Evolutionary conservation across 2,113 vertebrate species (phyloP).

Genomic region (Caranx melampygus): DNA sequence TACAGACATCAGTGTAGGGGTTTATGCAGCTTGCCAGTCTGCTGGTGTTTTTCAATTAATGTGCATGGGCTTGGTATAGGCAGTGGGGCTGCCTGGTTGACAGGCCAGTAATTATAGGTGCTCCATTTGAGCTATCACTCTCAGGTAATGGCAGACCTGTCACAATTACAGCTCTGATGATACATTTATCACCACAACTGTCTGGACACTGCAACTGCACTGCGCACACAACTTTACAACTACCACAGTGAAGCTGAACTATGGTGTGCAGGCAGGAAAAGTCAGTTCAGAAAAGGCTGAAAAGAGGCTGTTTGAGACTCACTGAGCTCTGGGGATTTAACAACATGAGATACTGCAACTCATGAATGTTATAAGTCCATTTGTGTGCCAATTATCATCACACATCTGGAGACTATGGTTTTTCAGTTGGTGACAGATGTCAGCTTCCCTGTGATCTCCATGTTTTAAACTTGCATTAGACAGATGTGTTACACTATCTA

Average conservation of each 20-base stretch:
- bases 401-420: constrained; percentile 31
- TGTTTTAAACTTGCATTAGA: constrained; percentile 3
- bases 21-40: constrained; percentile 69
- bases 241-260: not conserved
- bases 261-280: not conserved
- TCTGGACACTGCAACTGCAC: constrained; percentile 43
- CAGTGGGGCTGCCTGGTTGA: constrained; percentile 48
- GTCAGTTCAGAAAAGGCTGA: not conserved
- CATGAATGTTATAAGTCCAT: constrained; percentile 12
- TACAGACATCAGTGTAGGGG: constrained; percentile 22
- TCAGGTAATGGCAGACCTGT: constrained; percentile 73
- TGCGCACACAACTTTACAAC: constrained; percentile 8
- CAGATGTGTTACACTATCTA: constrained; percentile 33
- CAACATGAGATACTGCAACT: constrained; percentile 7
- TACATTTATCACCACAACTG: constrained; percentile 65
- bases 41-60: constrained; percentile 71
- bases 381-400: constrained; percentile 31
- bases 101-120: constrained; percentile 79
- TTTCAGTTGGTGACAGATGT: constrained; percentile 31
- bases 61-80: constrained; percentile 30
- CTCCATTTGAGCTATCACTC: constrained; percentile 70
- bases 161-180: constrained; percentile 61
- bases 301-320: not conserved
- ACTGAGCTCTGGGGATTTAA: constrained; percentile 8
- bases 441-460: constrained; percentile 5